phyloP scores from a whole-genome alignment of 2,888 invertebrate genomes.

The Pseudoips prasinana region DNA sequence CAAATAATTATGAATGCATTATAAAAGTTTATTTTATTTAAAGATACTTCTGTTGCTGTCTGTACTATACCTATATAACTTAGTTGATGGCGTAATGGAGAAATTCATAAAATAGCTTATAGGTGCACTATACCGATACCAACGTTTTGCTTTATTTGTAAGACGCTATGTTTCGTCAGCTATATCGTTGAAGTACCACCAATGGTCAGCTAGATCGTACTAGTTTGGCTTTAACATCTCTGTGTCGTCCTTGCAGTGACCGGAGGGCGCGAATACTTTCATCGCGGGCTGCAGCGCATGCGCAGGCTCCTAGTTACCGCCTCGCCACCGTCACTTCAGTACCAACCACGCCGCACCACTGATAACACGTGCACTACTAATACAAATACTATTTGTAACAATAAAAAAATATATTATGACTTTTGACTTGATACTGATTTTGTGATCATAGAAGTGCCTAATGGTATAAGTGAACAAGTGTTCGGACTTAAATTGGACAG shows the following conservation, averaged over 20 bases:
- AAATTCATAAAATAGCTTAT: too few species aligned
- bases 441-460: conserved; percentile 54
- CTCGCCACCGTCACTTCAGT: conserved; percentile 45
- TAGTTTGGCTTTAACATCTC: not conserved
- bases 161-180: too few species aligned
- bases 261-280: conserved; percentile 37
- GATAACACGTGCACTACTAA: conserved; percentile 51
- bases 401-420: not conserved
- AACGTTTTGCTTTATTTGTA: too few species aligned
- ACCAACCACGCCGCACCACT: conserved; percentile 50
- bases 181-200: too few species aligned
- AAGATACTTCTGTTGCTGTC: too few species aligned
- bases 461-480: conserved; percentile 60
- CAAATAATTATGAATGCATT: too few species aligned
- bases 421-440: conserved; percentile 6
- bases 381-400: conserved; percentile 3
- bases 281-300: conserved; percentile 26
- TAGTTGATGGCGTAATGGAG: too few species aligned
- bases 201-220: too few species aligned
- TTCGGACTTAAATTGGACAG: conserved; percentile 45
- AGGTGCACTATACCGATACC: too few species aligned
- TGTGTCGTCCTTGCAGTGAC: conserved; percentile 29
- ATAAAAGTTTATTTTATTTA: too few species aligned
- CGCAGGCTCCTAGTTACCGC: conserved; percentile 55
- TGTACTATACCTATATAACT: too few species aligned